A percentile compares a stretch with the other conserved stretches of the same genome.
Evolutionary conservation across 2,113 vertebrate species (phyloP).

Genomic region (Talpa occidentalis): DNA sequence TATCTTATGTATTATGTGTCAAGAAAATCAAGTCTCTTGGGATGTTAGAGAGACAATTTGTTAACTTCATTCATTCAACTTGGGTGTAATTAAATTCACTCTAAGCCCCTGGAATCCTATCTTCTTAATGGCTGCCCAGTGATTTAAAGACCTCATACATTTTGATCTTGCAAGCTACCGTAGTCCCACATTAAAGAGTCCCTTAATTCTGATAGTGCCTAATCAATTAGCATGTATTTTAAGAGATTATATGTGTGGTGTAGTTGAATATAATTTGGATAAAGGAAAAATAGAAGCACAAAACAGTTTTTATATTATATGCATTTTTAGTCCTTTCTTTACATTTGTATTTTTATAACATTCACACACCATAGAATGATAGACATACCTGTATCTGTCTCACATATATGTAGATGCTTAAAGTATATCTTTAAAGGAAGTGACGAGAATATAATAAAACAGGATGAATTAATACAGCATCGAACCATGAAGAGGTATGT

Average conservation of each 20-base stretch:
- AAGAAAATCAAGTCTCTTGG: not conserved
- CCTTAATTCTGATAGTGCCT: not conserved
- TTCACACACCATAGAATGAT: not conserved
- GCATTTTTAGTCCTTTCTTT: not conserved
- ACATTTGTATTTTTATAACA: constrained; percentile 16
- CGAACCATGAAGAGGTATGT: not conserved
- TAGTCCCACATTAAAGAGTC: not conserved
- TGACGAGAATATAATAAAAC: constrained; percentile 18
- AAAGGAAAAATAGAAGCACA: not conserved
- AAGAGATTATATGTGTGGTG: not conserved
- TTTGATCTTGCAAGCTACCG: not conserved
- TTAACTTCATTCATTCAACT: not conserved
- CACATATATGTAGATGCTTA: not conserved
- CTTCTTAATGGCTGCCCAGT: not conserved
- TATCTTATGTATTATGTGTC: not conserved
- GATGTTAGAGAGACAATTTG: not conserved
- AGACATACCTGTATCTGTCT: not conserved
- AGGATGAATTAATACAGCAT: not conserved
- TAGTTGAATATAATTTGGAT: not conserved
- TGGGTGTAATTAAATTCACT: not conserved
- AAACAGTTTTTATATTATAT: not conserved
- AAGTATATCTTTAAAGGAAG: not conserved
- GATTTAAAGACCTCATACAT: not conserved
- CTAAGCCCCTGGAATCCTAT: not conserved
- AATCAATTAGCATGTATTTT: not conserved